phyloP scores from a whole-genome alignment of 1,140 invertebrate species.

The Ceratoteleas bidentatus region DNA sequence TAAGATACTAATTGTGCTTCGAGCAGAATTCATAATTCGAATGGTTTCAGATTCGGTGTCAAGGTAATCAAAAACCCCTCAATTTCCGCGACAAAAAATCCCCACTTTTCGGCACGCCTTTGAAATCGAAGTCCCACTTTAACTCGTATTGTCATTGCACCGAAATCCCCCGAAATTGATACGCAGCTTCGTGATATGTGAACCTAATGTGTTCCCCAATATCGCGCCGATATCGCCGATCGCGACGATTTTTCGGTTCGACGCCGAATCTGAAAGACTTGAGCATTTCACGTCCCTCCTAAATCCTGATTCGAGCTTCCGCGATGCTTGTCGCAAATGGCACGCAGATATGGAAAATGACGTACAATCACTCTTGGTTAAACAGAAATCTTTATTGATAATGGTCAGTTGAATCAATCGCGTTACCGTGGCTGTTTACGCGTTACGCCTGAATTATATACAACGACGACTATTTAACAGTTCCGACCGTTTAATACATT shows the following conservation, averaged over 20 bases:
- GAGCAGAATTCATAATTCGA: conserved; percentile 55
- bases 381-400: conserved; percentile 35
- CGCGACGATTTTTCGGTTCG: conserved; percentile 6
- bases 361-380: conserved; percentile 22
- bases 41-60: conserved; percentile 49
- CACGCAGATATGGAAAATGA: conserved; percentile 23
- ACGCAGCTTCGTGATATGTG: too few relatives aligned
- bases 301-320: conserved; percentile 23
- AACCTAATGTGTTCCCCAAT: too few relatives aligned
- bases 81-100: too few relatives aligned
- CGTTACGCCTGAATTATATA: conserved; percentile 37
- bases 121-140: too few relatives aligned
- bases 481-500: conserved; percentile 20
- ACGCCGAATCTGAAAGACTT: conserved; percentile 48
- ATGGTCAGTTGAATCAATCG: conserved; percentile 1
- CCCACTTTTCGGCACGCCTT: too few relatives aligned
- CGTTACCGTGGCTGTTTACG: conserved; percentile 18
- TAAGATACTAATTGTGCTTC: conserved; percentile 58
- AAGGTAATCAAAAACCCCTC: not conserved
- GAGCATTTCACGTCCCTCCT: conserved; percentile 46
- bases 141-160: not conserved
- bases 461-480: conserved; percentile 33
- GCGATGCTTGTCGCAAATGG: conserved; percentile 31
- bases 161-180: not conserved
- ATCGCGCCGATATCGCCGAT: too few relatives aligned